Evolutionary conservation across 2,888 invertebrate species (phyloP).

Genomic region (Andricus quercusramuli): DNA sequence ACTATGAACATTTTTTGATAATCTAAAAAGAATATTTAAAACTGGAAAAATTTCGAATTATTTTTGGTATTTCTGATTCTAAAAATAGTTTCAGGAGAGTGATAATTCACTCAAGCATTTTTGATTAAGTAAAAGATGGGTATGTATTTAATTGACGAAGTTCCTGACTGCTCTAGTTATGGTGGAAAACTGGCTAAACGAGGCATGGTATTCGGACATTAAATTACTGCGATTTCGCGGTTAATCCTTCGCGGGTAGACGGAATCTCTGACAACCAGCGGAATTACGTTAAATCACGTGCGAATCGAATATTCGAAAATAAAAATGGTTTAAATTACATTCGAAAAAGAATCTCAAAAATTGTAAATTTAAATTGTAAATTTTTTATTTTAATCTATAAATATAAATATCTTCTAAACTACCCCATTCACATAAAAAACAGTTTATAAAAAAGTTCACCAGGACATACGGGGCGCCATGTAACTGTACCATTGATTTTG

Average conservation of each 20-base stretch:
- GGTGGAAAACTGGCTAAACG: conserved; percentile 20
- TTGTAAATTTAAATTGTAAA: too few relatives aligned
- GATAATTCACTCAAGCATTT: conserved; percentile 7
- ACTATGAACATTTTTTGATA: too few relatives aligned
- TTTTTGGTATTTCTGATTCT: not conserved
- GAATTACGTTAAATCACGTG: not conserved
- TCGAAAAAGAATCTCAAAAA: too few relatives aligned
- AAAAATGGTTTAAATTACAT: not conserved
- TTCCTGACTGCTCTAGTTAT: conserved; percentile 19
- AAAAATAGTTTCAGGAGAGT: not conserved
- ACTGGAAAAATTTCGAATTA: not conserved
- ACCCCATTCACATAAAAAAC: too few relatives aligned
- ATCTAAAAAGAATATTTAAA: too few relatives aligned
- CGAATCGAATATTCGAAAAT: not conserved
- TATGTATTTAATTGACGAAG: conserved; percentile 30
- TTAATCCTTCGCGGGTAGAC: not conserved
- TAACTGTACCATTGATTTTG: too few relatives aligned
- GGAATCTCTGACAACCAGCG: not conserved
- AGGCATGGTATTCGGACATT: conserved; percentile 20
- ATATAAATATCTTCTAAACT: too few relatives aligned
- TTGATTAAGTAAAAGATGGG: conserved; percentile 3
- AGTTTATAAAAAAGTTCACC: too few relatives aligned
- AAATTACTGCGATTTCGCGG: conserved; percentile 20
- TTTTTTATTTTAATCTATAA: too few relatives aligned
- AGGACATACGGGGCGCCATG: too few relatives aligned